Evolutionary conservation across 2,113 vertebrate species (phyloP).

Genomic region (Oreochromis niloticus): DNA sequence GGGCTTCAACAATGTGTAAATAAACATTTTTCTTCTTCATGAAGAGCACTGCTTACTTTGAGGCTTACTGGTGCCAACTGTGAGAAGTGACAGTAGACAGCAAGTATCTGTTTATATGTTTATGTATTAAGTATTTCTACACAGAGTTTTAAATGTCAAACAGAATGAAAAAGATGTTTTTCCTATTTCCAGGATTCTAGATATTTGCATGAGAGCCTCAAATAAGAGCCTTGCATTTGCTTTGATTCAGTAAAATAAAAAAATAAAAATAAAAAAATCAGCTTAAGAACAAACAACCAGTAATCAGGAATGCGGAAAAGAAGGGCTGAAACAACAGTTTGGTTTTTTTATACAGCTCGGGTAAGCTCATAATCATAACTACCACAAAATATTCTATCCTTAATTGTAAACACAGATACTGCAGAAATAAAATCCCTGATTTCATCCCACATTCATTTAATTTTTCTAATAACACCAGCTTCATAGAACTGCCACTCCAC

Average conservation of each 20-base stretch:
- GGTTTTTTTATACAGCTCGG: background rate
- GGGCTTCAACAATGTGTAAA: background rate
- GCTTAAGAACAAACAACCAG: constrained; percentile 22
- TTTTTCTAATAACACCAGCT: background rate
- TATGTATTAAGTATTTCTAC: background rate
- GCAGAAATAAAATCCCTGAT: background rate
- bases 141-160: background rate
- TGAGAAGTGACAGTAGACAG: background rate
- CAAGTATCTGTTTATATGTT: background rate
- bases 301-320: constrained; percentile 52
- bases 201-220: background rate
- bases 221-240: background rate
- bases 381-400: background rate
- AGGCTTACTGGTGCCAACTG: background rate
- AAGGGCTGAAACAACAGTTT: background rate
- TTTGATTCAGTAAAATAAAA: background rate
- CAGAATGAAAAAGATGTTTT: background rate
- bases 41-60: background rate
- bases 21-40: background rate
- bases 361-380: background rate
- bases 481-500: background rate
- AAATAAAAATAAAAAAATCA: background rate
- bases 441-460: background rate
- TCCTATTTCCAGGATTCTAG: background rate
- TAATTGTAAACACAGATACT: background rate